Evolutionary conservation across 2,113 vertebrate genomes (phyloP).

Genomic region (Antechinus stuartii): DNA sequence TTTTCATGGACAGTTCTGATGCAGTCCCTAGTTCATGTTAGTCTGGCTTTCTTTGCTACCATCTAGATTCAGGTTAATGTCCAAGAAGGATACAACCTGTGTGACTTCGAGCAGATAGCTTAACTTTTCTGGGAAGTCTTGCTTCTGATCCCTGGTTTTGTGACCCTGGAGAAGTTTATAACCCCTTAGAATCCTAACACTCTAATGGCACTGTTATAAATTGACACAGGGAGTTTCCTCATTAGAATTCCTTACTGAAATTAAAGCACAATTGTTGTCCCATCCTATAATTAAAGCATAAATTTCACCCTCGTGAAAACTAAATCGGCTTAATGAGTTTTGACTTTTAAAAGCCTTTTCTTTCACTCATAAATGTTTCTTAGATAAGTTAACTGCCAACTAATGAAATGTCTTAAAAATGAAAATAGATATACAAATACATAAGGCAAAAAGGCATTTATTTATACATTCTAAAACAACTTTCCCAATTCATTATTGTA

Average conservation of each 20-base stretch:
- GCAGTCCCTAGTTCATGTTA: not conserved
- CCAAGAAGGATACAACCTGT: not conserved
- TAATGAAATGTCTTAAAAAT: slow-evolving; percentile 14
- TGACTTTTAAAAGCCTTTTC: slow-evolving; percentile 12
- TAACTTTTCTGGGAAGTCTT: not conserved
- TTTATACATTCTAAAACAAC: not conserved
- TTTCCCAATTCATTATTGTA: slow-evolving; percentile 34
- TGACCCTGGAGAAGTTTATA: not conserved
- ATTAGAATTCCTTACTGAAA: not conserved
- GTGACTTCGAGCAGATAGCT: not conserved
- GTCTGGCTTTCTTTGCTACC: not conserved
- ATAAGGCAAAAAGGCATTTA: not conserved
- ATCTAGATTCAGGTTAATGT: not conserved
- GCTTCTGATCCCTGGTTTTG: not conserved
- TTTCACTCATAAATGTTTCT: not conserved
- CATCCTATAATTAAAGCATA: not conserved
- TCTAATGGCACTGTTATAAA: not conserved
- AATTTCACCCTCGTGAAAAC: not conserved
- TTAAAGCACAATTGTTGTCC: not conserved
- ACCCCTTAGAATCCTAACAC: not conserved
- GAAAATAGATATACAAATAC: slow-evolving; percentile 18
- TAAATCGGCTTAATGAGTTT: not conserved
- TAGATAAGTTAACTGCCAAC: not conserved
- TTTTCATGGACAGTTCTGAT: slow-evolving; percentile 2
- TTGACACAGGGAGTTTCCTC: not conserved